Evolutionary conservation across 2,888 invertebrate species (phyloP), one percentile per base, ranked within the genome.

Genomic region (Nemoura dubitans): DNA sequence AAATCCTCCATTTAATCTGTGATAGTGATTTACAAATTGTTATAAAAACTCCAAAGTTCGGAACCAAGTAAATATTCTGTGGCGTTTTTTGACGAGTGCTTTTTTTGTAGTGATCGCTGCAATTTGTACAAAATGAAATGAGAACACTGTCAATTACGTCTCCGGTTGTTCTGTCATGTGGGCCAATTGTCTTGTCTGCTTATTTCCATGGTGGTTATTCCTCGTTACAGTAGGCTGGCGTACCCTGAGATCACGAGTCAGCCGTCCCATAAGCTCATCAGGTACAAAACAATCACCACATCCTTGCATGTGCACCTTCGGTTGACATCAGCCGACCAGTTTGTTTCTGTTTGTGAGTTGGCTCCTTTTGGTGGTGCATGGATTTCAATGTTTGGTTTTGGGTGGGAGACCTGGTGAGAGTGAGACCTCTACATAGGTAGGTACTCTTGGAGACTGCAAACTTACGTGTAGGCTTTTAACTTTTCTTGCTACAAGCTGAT

Each of bases 211-310:
- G 90, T 88, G 89, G 88, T 89, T 21, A 21, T 59, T 59, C 59
- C 82, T 27, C 43, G 28, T 87, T 29, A 80, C 88, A 88, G 87
- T 89, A 89, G 89, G 89, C 87, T 87, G 82, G 83, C 86, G 82
- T 85, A 86, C 87, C 85, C 90, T 89, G 90, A 89, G 89, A 89
- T 89, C 89, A 89, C 87, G 87, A 89, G 89, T 88, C 90, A 89
- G 88, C 88, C 89, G 88, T 89, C 90, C 89, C 89, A 90, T 90
- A 92, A 92, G 90, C 91, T 92, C 88, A 92, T 92, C 92, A 93
- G 93, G 93, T 93, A 92, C 89, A 85, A n/a, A 30, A 27, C 27
- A 59, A 59, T 59, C 59, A 59, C 59, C 59, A 59, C 21, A 59
- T 59, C 59, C 59, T 59, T 59, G 59, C 59, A 59, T 59, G 59